Conservation (phyloP, 2,113 vertebrate species). For the Trematomus loennbergii region DNA sequence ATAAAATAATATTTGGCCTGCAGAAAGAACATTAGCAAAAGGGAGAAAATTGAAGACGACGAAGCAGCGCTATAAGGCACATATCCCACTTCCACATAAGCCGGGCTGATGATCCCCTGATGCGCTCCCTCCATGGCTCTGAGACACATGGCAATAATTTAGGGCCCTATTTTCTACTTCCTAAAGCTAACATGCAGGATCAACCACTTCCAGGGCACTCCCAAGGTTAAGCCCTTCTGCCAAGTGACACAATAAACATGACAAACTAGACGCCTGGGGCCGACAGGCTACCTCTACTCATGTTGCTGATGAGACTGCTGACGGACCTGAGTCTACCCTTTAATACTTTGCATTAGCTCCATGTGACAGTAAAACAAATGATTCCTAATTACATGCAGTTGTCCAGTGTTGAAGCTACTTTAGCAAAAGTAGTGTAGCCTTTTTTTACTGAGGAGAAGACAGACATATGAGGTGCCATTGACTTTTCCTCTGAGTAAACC, state of each 20-base stretch:
- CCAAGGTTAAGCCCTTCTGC: conserved; percentile 81
- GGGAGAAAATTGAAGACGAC: conserved; percentile 46
- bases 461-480: conserved; percentile 50
- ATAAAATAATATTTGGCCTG: conserved; percentile 78
- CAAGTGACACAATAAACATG: conserved; percentile 81
- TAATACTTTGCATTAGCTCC: conserved; percentile 54
- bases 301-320: conserved; percentile 66
- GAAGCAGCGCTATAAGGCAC: conserved; percentile 35
- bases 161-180: conserved; percentile 85
- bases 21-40: conserved; percentile 70
- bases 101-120: conserved; percentile 76
- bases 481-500: conserved; percentile 56
- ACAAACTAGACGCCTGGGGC: conserved; percentile 74
- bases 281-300: conserved; percentile 36
- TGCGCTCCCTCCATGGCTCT: conserved; percentile 81
- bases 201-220: conserved; percentile 82
- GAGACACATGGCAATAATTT: conserved; percentile 90
- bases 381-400: conserved; percentile 36
- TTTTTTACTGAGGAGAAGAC: conserved; percentile 57
- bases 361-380: conserved; percentile 45
- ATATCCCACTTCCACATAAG: conserved; percentile 75
- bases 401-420: conserved; percentile 17
- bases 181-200: conserved; percentile 84
- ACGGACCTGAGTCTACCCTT: conserved; percentile 58
- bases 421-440: conserved; percentile 35